A percentile compares a stretch with the other conserved stretches of the same genome.
Conservation (phyloP, 2,113 vertebrate genomes). For the Castor canadensis region DNA sequence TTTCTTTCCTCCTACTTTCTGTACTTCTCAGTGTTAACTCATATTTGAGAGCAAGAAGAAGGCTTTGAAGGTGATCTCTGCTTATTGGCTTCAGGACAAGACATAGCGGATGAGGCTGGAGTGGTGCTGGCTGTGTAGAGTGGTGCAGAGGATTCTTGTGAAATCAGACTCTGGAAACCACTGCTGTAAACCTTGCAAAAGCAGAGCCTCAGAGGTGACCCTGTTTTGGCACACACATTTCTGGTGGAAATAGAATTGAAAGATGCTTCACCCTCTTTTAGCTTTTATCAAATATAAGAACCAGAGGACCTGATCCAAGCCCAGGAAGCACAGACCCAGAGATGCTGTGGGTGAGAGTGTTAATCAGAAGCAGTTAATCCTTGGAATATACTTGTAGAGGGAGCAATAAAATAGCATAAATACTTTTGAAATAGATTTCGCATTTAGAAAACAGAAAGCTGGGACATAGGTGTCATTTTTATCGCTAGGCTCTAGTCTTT, state of each 20-base stretch:
- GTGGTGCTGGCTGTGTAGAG: rapidly evolving
- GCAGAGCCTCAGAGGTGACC: slow-evolving; percentile 52
- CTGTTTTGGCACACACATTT: slow-evolving; percentile 53
- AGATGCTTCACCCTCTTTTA: slow-evolving; percentile 63
- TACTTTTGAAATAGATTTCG: slow-evolving; percentile 55
- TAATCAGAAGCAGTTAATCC: slow-evolving; percentile 54
- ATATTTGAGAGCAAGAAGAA: not conserved
- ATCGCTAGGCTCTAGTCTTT: not conserved
- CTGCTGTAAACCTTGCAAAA: slow-evolving; percentile 50
- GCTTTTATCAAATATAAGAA: slow-evolving; percentile 65
- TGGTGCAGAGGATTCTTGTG: not conserved
- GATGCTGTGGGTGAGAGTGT: slow-evolving; percentile 23
- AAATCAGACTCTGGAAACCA: slow-evolving; percentile 20
- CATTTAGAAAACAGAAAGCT: slow-evolving; percentile 30
- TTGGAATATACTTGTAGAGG: slow-evolving; percentile 15
- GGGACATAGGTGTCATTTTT: slow-evolving; percentile 31
- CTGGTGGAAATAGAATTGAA: slow-evolving; percentile 68
- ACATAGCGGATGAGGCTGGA: not conserved
- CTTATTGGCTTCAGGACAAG: not conserved
- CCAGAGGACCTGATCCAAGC: slow-evolving; percentile 53
- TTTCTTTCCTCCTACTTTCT: not conserved
- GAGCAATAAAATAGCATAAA: not conserved
- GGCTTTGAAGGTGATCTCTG: not conserved
- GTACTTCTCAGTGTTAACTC: not conserved
- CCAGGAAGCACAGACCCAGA: slow-evolving; percentile 28